Evolutionary conservation across 1,140 invertebrate genomes (phyloP), one percentile per base, ranked within the genome.

Genomic region (Pseudoatta argentina): DNA sequence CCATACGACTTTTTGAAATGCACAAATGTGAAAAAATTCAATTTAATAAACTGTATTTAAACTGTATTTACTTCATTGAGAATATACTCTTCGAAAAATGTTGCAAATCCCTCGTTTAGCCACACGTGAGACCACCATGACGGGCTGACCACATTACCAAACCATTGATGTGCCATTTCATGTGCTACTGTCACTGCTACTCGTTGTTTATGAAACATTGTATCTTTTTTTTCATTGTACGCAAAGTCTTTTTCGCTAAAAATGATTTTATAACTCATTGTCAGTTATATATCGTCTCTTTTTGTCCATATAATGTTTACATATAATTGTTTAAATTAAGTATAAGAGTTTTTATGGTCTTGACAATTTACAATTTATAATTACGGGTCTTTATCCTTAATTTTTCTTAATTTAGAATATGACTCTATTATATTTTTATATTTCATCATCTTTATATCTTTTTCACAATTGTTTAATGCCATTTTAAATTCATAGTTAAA

Each of bases 21-120:
- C 7, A 53, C 18, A 6, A 0, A 5, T 51, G 14, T 16, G 18
- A 44, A 93, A 0, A 97, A 96, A 98, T 97, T 86, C 97, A 51
- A 51, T 51, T 51, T 51, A 51, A 97, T 3, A 39, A 53, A 44
- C 2, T 8, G 6, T n/a, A 39, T 16, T 30, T 30, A 27, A 72
- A 39, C 7, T 12, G 0, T 44, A 67, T 97, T 96, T 97, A 95
- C 95, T 86, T 93, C 85, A 24, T 94, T 96, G 90, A 96, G 97
- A 90, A 96, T 96, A 94, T 90, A 97, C 90, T 97, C 97, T 96
- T 97, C 95, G 89, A 97, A 97, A 87, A 96, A 97, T 87, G 96
- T 96, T 0, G 97, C 97, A 89, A 97, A 97, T 6, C 96, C 96
- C 94, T 97, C 97, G 86, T 97, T 97, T 7, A 97, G 93, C 97